Conservation (phyloP, 2,113 vertebrate genomes). For the Thomomys bottae region DNA sequence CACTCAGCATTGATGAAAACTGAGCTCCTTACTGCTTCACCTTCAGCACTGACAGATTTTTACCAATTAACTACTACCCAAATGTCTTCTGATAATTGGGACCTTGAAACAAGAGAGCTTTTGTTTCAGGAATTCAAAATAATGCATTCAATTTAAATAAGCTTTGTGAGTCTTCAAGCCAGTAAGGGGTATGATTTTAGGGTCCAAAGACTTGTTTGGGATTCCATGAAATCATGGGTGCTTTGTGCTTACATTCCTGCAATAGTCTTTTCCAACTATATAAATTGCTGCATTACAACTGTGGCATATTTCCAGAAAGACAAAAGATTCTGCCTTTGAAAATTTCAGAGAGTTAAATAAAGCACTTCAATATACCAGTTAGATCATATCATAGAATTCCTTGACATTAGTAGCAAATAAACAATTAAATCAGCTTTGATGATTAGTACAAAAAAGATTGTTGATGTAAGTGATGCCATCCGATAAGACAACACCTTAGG, state of each 20-base stretch:
- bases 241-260: not conserved
- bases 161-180: slow-evolving; percentile 11
- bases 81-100: slow-evolving; percentile 71
- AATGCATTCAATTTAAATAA: not conserved
- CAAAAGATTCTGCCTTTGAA: slow-evolving; percentile 65
- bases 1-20: slow-evolving; percentile 45
- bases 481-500: slow-evolving; percentile 32
- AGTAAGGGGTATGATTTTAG: not conserved
- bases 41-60: slow-evolving; percentile 78
- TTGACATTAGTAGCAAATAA: slow-evolving; percentile 49
- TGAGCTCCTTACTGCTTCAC: slow-evolving; percentile 50
- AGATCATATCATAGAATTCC: not conserved
- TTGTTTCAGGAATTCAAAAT: slow-evolving; percentile 64
- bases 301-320: slow-evolving; percentile 53
- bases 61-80: slow-evolving; percentile 74
- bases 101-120: slow-evolving; percentile 59
- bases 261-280: not conserved
- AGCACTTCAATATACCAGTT: slow-evolving; percentile 45
- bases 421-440: slow-evolving; percentile 61
- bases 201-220: not conserved
- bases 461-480: slow-evolving; percentile 51
- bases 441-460: slow-evolving; percentile 48
- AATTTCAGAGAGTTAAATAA: slow-evolving; percentile 62
- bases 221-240: slow-evolving; percentile 26
- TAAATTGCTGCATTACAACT: slow-evolving; percentile 21